Base-by-base conservation (phyloP, 2,888 invertebrate species). In the Aricia artaxerxes region DNA sequence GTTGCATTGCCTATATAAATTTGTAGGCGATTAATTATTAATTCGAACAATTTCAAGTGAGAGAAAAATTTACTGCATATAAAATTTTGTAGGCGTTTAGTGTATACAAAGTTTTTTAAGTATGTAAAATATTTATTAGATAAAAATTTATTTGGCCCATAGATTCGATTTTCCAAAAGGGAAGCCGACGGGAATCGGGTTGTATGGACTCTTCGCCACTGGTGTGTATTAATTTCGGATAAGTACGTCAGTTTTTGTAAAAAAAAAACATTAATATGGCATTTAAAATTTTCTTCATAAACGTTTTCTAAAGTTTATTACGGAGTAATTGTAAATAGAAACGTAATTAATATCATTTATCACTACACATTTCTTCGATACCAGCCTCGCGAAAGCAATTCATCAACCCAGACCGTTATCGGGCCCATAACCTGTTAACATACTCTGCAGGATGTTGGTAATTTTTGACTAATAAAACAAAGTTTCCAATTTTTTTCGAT, bases 341-440 rank as follows among this genome's bases (percentile, higher is more conserved):
- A 44, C 31, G 24, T 24, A 49, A 75, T 75, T 75, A 49, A 13
- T 49, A 31, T 44, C 49, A 75, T 49, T 49, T 24, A 75, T 44
- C 31, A 75, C 75, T 75, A 75, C 9, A 5, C 6, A 75, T 75
- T 24, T 49, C 24, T 24, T 75, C 75, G 75, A 49, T 75, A 75
- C 49, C 75, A 75, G 75, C 75, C 24, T 75, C 24, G 49, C 75
- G 75, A 49, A 49, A 44, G 49, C 31, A 31, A 49, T 4, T 16
- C 6, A 44, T 44, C 3, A 57, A 57, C 53, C 53, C 49, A 49
- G 49, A 9, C 49, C 49, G 49, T 9, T 49, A 49, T 49, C 49
- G 61, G 61, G 61, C 24, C 61, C 24, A 61, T 61, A 61, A n/a
- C 61, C 61, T 61, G 7, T 61, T 24, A 61, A 7, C 13, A 57